Evolutionary conservation across 2,113 vertebrate species (phyloP), one percentile per base, ranked within the genome.

Genomic region (Potamarius usumacintae): DNA sequence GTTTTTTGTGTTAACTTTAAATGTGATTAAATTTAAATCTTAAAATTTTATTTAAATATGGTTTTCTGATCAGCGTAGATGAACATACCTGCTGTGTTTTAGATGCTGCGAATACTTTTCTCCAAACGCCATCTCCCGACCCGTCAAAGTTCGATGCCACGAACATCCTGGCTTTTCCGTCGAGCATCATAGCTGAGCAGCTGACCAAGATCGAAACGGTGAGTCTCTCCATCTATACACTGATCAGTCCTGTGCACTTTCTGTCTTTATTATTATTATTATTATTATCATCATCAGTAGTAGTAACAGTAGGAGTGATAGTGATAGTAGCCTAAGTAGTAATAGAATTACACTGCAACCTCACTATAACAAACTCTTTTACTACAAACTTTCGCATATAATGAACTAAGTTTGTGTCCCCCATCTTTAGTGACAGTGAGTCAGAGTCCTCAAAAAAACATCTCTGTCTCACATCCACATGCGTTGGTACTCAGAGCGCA

Each of bases 181-280:
- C 95, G 7, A 94, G 90, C 52, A 87, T 94, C 91, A 93, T 96
- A 11, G 97, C 96, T 0, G 96, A 97, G 90, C 96, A 97, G 95
- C 96, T 98, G 91, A 98, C 97, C 90, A 96, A 94, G 93, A 95
- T 97, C 82, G 97, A 98, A 92, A 96, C 96, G 0, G 97, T 97
- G 92, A 96, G 95, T 90, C 87, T 65, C 11, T 50, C 11, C 7
- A 2, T 57, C 30, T 71, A 18, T 27, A n/a, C 50, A 58, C 25
- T 9, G 7, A 25, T 27, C 14, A 52, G 52, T 50, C 11, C 12
- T 25, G 58, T 4, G 0, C 82, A 83, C 82, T 52, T 83, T 22
- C 42, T 22, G 25, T 76, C 72, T 74, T 17, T 5, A 18, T 10
- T 20, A 7, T 18, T 72, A 48, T 18, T 34, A 7, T 76, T 17